phyloP scores from a whole-genome alignment of 2,113 vertebrate genomes.

The Phyllostomus hastatus region DNA sequence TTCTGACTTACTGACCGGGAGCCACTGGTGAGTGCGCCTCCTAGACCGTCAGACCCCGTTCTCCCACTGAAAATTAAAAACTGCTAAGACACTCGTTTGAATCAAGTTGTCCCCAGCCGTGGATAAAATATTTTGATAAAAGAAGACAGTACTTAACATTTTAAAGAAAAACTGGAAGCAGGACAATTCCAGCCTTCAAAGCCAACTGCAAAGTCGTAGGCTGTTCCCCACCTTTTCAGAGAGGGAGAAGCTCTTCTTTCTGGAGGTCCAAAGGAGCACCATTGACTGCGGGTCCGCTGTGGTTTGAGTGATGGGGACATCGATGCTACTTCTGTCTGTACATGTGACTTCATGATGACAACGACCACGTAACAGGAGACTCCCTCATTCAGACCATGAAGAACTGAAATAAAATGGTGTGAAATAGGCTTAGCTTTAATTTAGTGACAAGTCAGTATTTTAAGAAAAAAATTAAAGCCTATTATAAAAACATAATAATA shows the following conservation, averaged over 20 bases:
- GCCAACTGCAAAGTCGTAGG: constrained; percentile 78
- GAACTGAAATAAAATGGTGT: background rate
- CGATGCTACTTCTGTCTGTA: background rate
- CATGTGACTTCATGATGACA: background rate
- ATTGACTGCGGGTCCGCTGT: background rate
- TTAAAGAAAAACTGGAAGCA: constrained; percentile 88
- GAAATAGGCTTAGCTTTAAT: background rate
- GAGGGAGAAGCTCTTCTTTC: background rate
- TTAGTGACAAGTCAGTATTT: background rate
- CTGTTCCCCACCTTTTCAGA: background rate
- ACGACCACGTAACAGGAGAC: background rate
- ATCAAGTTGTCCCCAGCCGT: too few species aligned
- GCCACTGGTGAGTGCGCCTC: too few species aligned
- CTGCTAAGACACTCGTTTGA: too few species aligned
- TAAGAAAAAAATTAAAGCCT: background rate
- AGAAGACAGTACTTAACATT: constrained; percentile 96
- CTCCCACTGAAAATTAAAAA: too few species aligned
- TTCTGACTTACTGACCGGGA: too few species aligned
- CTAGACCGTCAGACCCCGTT: too few species aligned
- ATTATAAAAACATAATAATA: too few species aligned
- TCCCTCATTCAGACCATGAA: background rate
- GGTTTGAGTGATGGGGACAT: background rate
- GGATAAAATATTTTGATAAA: constrained; percentile 94
- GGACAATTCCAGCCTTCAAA: constrained; percentile 84
- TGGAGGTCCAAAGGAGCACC: background rate